A percentile compares a stretch with the other conserved stretches of the same genome.
phyloP scores from a whole-genome alignment of 2,888 invertebrate species.

The Tipula lateralis region DNA sequence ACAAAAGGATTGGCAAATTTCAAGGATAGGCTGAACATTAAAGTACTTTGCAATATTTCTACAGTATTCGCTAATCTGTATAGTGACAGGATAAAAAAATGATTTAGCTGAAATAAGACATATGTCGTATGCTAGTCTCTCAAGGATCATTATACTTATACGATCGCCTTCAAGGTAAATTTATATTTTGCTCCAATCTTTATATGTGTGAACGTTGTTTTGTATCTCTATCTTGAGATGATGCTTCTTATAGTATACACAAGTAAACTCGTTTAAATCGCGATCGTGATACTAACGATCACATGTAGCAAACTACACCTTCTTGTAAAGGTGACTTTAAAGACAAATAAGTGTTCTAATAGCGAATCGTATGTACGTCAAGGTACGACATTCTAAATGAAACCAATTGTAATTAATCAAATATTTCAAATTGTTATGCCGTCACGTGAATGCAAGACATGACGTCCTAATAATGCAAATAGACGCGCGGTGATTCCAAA shows the following conservation, averaged over 20 bases:
- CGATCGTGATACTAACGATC: not conserved
- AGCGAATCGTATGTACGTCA: not conserved
- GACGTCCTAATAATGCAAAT: not conserved
- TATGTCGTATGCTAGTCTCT: too few relatives aligned
- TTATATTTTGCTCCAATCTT: not conserved
- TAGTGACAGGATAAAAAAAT: too few relatives aligned
- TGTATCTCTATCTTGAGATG: not conserved
- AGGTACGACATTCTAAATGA: not conserved
- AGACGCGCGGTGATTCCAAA: not conserved
- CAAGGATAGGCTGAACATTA: not conserved
- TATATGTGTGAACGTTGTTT: not conserved
- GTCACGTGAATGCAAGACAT: not conserved
- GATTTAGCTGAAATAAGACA: too few relatives aligned
- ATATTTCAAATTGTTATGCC: not conserved
- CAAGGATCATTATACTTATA: conserved; percentile 5
- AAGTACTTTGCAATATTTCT: not conserved
- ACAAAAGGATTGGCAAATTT: not conserved
- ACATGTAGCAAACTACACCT: not conserved
- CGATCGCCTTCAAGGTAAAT: not conserved
- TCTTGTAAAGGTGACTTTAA: not conserved
- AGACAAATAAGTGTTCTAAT: not conserved
- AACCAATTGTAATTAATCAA: not conserved
- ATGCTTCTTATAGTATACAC: not conserved
- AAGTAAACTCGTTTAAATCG: too few relatives aligned
- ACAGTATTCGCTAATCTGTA: too few relatives aligned